phyloP scores from a whole-genome alignment of 2,113 vertebrate genomes.

The Spheniscus mendiculus region DNA sequence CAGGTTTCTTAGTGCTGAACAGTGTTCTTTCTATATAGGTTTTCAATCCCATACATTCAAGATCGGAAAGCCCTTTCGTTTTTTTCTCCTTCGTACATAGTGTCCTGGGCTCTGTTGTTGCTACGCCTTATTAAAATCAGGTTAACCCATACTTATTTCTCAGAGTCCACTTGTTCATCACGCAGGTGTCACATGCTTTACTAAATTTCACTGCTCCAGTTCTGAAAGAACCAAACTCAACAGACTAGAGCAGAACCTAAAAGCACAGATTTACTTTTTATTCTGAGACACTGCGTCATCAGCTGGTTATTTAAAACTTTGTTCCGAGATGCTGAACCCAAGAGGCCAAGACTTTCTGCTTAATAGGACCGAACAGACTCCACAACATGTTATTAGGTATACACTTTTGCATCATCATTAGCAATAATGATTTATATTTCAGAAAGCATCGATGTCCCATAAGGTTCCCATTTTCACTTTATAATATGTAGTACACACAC shows the following conservation, averaged over 20 bases:
- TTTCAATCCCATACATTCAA: not conserved
- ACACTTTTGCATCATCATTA: constrained; percentile 33
- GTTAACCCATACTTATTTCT: not conserved
- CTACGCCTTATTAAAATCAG: not conserved
- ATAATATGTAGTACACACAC: not conserved
- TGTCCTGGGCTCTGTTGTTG: not conserved
- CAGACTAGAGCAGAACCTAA: not conserved
- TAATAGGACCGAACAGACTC: not conserved
- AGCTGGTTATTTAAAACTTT: constrained; percentile 56
- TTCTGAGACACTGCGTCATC: constrained; percentile 2
- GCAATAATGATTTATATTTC: not conserved
- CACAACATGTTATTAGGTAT: not conserved
- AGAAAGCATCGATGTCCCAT: not conserved
- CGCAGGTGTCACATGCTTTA: not conserved
- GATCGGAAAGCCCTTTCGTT: not conserved
- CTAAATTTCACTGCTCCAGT: not conserved
- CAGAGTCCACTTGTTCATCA: not conserved
- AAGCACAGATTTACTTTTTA: not conserved
- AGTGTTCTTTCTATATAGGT: not conserved
- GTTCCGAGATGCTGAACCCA: not conserved
- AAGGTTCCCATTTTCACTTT: not conserved
- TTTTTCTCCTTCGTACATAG: not conserved
- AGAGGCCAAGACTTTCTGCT: not conserved
- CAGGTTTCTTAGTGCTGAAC: not conserved
- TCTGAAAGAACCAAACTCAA: not conserved